Conservation (phyloP, 1,140 invertebrate species). For the Dreissena rostriformis region DNA sequence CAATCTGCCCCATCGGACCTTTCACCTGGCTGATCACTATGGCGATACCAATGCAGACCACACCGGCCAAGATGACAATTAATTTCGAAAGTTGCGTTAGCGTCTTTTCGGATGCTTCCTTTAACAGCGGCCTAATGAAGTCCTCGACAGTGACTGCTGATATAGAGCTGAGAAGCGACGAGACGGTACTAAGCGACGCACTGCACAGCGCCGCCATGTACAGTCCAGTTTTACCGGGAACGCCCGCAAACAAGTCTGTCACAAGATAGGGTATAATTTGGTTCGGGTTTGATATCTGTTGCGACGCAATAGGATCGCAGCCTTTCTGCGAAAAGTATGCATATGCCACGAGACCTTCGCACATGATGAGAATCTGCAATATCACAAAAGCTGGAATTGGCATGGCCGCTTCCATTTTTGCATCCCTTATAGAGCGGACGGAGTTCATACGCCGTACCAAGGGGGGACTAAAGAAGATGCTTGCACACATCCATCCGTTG, state of each 20-base stretch:
- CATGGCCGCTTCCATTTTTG: conserved; percentile 22
- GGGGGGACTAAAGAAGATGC: conserved; percentile 10
- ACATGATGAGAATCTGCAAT: conserved; percentile 7
- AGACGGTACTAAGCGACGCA: conserved; percentile 40
- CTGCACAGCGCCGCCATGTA: conserved; percentile 26
- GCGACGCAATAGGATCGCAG: conserved; percentile 41
- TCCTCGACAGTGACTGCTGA: conserved; percentile 28
- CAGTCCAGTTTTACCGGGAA: conserved; percentile 27
- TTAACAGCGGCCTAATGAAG: neutral
- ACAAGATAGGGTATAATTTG: conserved; percentile 34
- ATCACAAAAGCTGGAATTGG: conserved; percentile 21
- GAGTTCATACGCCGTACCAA: conserved; percentile 32
- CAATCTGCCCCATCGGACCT: conserved; percentile 33
- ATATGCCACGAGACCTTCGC: conserved; percentile 31
- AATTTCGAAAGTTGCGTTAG: conserved; percentile 25
- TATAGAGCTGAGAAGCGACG: conserved; percentile 28
- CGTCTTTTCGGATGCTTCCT: neutral
- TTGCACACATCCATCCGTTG: neutral
- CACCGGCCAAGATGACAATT: neutral
- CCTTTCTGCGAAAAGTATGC: conserved; percentile 41
- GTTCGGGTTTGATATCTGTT: conserved; percentile 39
- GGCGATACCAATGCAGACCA: neutral
- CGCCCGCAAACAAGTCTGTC: conserved; percentile 28
- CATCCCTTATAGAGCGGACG: conserved; percentile 16
- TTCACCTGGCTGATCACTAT: neutral